Percentiles rank a stretch among this genome's conserved stretches.
phyloP scores from a whole-genome alignment of 2,113 vertebrate species.

The Chamaetylas fuelleborni region DNA sequence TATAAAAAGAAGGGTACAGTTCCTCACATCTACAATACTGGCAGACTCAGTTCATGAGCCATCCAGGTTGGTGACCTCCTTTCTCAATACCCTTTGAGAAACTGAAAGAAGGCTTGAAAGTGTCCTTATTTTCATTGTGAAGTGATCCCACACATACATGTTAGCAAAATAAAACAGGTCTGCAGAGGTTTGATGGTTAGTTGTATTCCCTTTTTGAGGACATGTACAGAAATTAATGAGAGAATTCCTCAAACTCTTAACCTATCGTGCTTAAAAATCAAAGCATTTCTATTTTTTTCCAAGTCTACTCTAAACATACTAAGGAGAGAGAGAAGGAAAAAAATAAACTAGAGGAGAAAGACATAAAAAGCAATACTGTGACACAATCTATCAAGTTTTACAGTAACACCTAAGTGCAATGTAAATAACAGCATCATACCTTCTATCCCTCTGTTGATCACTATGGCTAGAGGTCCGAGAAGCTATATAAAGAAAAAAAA shows the following conservation, averaged over 20 bases:
- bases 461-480: constrained; percentile 79
- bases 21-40: not conserved
- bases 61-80: not conserved
- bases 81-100: not conserved
- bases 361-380: not conserved
- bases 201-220: not conserved
- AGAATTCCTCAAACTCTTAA: not conserved
- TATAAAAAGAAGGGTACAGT: not conserved
- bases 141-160: not conserved
- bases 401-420: not conserved
- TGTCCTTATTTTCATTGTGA: constrained; percentile 3
- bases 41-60: not conserved
- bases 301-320: not conserved
- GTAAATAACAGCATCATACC: constrained; percentile 74
- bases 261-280: not conserved
- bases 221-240: not conserved
- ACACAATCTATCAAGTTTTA: not conserved
- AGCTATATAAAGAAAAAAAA: constrained; percentile 65
- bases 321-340: not conserved
- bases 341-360: not conserved
- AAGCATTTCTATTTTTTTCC: not conserved
- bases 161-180: not conserved
- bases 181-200: not conserved
- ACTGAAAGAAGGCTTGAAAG: not conserved
- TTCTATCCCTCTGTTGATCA: constrained; percentile 83